Evolutionary conservation across 1,140 invertebrate genomes (phyloP).

Genomic region (Drosophila hydei): DNA sequence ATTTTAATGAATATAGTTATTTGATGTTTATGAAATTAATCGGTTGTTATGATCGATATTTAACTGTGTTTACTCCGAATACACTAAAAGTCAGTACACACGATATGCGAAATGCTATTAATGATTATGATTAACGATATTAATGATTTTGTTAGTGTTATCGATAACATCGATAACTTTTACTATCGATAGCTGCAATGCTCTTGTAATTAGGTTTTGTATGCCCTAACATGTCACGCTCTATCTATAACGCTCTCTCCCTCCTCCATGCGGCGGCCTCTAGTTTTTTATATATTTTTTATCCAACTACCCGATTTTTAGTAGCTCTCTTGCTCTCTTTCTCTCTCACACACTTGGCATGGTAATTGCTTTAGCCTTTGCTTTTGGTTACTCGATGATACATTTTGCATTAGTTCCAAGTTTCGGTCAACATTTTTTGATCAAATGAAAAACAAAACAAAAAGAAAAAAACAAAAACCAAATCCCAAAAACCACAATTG

Average conservation of each 20-base stretch:
- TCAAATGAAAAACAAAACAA: conserved; percentile 34
- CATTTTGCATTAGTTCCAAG: conserved; percentile 51
- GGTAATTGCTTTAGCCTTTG: conserved; percentile 45
- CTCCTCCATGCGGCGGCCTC: conserved; percentile 3
- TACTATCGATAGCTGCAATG: conserved; percentile 15
- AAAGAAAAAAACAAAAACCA: conserved; percentile 10
- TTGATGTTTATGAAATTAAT: not conserved
- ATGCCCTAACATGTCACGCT: conserved; percentile 14
- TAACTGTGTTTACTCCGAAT: not conserved
- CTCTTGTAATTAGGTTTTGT: conserved; percentile 10
- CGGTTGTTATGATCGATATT: not conserved
- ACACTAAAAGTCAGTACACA: too few relatives aligned
- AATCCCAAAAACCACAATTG: conserved; percentile 63
- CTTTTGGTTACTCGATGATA: conserved; percentile 48
- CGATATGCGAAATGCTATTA: too few relatives aligned
- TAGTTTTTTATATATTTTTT: conserved; percentile 11
- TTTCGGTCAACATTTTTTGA: conserved; percentile 29
- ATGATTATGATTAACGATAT: too few relatives aligned
- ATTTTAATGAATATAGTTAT: too few relatives aligned
- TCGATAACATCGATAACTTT: conserved; percentile 3
- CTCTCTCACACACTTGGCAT: conserved; percentile 37
- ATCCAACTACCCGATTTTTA: conserved; percentile 20
- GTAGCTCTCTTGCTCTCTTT: conserved; percentile 27
- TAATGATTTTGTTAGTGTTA: too few relatives aligned
- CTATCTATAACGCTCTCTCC: conserved; percentile 8